Evolutionary conservation across 1,140 invertebrate species (phyloP).

Genomic region (Apis laboriosa): DNA sequence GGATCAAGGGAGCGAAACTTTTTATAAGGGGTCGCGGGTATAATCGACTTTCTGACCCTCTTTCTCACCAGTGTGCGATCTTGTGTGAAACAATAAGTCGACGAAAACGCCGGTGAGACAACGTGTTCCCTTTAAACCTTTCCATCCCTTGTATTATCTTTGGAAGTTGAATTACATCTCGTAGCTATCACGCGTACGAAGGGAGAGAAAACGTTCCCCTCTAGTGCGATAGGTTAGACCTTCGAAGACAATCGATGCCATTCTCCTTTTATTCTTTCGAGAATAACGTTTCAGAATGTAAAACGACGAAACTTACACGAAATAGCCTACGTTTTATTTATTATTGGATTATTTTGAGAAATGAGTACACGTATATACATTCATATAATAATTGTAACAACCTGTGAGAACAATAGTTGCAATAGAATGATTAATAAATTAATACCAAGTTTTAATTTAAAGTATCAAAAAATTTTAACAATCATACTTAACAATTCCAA

Average conservation of each 20-base stretch:
- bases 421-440: too few species aligned
- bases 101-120: background rate
- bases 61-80: background rate
- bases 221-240: background rate
- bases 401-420: too few species aligned
- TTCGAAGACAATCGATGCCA: background rate
- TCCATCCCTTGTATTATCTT: background rate
- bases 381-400: too few species aligned
- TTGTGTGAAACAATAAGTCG: background rate
- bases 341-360: too few species aligned
- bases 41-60: slow-evolving; percentile 5
- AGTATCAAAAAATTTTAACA: too few species aligned
- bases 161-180: slow-evolving; percentile 20
- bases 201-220: background rate
- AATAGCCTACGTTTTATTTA: too few species aligned
- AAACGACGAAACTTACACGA: too few species aligned
- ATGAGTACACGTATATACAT: too few species aligned
- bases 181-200: background rate
- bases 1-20: background rate
- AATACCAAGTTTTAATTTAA: too few species aligned
- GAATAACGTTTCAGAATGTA: background rate
- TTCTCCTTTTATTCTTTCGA: background rate
- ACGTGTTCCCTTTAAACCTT: background rate
- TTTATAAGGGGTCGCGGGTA: background rate
- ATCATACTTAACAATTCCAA: too few species aligned